Conservation (phyloP, 1,140 invertebrate genomes). For the Brachionus koreanus region DNA sequence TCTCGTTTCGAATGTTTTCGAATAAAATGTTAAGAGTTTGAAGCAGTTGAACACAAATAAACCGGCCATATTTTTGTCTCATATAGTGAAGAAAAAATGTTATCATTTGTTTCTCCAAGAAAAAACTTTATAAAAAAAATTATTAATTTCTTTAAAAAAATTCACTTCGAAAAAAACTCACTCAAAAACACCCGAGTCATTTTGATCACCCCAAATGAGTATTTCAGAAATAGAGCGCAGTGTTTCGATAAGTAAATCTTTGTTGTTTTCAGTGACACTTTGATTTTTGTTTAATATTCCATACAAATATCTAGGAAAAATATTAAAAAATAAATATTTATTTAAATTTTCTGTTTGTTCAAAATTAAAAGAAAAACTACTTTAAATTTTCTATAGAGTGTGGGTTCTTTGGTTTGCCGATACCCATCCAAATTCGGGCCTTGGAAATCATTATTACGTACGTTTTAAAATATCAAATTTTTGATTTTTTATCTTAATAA, state of each 20-base stretch:
- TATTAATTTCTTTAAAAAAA: constrained; percentile 48
- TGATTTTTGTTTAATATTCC: constrained; percentile 87
- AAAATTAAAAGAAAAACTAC: constrained; percentile 60
- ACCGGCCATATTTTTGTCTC: constrained; percentile 92
- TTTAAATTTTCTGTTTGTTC: not conserved
- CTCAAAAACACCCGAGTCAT: constrained; percentile 99
- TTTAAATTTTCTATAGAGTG: constrained; percentile 92
- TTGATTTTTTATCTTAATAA: not conserved
- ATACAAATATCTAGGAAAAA: constrained; percentile 15
- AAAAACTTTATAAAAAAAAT: constrained; percentile 72
- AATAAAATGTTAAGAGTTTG: constrained; percentile 98
- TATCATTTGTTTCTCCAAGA: constrained; percentile 98
- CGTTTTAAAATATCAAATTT: not conserved
- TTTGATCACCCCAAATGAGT: constrained; percentile 99
- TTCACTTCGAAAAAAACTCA: constrained; percentile 62
- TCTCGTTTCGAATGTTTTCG: constrained; percentile 98
- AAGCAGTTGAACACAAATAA: constrained; percentile 92
- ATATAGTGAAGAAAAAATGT: constrained; percentile 95
- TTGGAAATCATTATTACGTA: constrained; percentile 34
- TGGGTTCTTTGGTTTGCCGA: constrained; percentile 78
- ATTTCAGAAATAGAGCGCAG: constrained; percentile 95
- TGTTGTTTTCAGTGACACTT: constrained; percentile 88
- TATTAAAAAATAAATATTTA: not conserved
- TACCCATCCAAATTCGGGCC: constrained; percentile 21
- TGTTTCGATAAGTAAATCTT: constrained; percentile 90